A percentile compares a stretch with the other conserved stretches of the same genome.
These are phyloP conservation scores for Bombyx huttoni DNA, from an alignment of 2,888 invertebrate species.

Conservation along the genomic window DNA sequence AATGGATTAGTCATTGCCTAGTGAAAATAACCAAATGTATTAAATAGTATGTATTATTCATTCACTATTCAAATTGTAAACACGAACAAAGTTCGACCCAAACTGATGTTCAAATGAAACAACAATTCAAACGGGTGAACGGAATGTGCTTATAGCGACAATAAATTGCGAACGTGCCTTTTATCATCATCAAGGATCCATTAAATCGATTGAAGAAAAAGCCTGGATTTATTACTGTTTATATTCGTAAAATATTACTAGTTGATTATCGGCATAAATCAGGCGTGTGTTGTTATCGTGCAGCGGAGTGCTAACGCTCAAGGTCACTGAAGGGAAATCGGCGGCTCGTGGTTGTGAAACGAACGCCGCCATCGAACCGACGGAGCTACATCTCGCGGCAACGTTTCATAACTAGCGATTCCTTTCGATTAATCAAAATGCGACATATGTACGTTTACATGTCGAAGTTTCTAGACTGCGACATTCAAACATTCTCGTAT, in stretches of 20 bases:
- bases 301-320: slow-evolving; percentile 40
- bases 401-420: slow-evolving; percentile 41
- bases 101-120: background rate
- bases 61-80: no score
- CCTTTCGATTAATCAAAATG: slow-evolving; percentile 30
- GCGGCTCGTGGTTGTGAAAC: slow-evolving; percentile 46
- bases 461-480: slow-evolving; percentile 11
- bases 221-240: background rate
- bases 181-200: no score
- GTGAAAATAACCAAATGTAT: background rate
- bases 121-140: background rate
- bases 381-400: slow-evolving; percentile 44
- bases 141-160: no score
- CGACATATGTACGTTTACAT: slow-evolving; percentile 12
- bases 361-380: slow-evolving; percentile 26
- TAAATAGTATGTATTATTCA: background rate
- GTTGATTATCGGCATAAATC: slow-evolving; percentile 11
- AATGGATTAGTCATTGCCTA: slow-evolving; percentile 40
- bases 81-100: no score
- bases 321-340: slow-evolving; percentile 68
- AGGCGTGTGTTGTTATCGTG: slow-evolving; percentile 35
- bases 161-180: no score
- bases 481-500: slow-evolving; percentile 2
- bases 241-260: background rate
- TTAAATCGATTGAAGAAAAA: background rate